Percentiles rank a stretch among this genome's conserved stretches.
Conservation (phyloP, 2,888 invertebrate genomes). For the Nephrotoma appendiculata region DNA sequence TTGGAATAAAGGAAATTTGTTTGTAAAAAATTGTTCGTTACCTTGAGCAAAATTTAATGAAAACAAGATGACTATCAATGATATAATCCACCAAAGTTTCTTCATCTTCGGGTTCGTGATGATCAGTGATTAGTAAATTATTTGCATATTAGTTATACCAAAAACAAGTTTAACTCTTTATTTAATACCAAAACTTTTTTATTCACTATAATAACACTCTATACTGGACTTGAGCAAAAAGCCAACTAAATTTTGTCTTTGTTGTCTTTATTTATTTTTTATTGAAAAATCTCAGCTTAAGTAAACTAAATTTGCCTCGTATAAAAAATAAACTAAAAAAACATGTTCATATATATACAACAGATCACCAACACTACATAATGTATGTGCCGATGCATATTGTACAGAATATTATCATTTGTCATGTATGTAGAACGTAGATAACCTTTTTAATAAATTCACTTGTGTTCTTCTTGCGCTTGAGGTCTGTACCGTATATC, state of each 20-base stretch:
- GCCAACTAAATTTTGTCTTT: not conserved
- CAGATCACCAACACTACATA: not conserved
- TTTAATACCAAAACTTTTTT: not conserved
- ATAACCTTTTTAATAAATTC: not conserved
- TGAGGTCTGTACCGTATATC: no score
- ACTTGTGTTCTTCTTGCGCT: not conserved
- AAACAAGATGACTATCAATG: not conserved
- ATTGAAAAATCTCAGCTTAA: not conserved
- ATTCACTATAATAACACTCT: not conserved
- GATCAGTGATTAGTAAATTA: not conserved
- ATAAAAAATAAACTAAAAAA: not conserved
- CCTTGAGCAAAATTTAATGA: not conserved
- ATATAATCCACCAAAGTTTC: not conserved
- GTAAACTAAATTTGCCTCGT: not conserved
- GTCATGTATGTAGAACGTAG: not conserved
- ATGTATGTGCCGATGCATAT: not conserved
- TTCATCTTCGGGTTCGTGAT: not conserved
- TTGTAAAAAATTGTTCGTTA: not conserved
- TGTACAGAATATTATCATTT: not conserved
- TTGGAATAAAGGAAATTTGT: not conserved
- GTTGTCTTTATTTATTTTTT: not conserved
- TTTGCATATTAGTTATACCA: constrained; percentile 1
- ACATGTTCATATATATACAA: not conserved
- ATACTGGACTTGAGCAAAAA: not conserved
- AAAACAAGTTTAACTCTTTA: not conserved